Evolutionary conservation across 1,140 invertebrate genomes (phyloP).

Genomic region (Galendromus occidentalis): DNA sequence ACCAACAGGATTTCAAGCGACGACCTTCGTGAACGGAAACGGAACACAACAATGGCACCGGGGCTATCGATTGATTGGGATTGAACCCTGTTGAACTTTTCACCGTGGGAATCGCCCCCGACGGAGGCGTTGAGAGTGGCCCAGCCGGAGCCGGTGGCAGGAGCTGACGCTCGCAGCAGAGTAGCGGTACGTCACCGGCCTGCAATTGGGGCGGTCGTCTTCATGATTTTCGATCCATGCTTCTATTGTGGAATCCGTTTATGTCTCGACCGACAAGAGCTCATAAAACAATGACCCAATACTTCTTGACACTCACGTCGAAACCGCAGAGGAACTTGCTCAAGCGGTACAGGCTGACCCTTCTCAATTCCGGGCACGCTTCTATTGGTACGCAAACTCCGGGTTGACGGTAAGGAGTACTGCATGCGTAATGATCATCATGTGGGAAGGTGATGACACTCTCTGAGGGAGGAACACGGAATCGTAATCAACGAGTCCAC

Average conservation of each 20-base stretch:
- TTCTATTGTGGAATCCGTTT: too few species aligned
- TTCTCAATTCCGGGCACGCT: not conserved
- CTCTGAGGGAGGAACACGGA: too few species aligned
- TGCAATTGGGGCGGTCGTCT: too few species aligned
- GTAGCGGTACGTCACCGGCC: not conserved
- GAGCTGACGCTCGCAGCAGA: not conserved
- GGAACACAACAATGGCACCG: not conserved
- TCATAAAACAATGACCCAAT: not conserved
- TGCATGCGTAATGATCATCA: not conserved
- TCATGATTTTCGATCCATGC: too few species aligned
- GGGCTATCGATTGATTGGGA: too few species aligned
- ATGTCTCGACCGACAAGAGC: too few species aligned
- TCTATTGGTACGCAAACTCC: not conserved
- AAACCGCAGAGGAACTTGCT: not conserved
- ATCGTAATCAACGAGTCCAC: too few species aligned
- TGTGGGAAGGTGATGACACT: not conserved
- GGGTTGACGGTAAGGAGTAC: not conserved
- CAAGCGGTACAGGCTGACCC: not conserved
- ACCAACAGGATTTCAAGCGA: not conserved
- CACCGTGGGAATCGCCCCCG: too few species aligned
- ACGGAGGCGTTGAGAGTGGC: not conserved
- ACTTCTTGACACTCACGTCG: slow-evolving; percentile 1
- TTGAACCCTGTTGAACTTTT: too few species aligned
- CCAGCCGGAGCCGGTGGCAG: not conserved
- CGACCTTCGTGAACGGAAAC: not conserved